Percentiles rank a stretch among this genome's conserved stretches.
Evolutionary conservation across 2,113 vertebrate species (phyloP).

Genomic region (Dipodomys spectabilis): DNA sequence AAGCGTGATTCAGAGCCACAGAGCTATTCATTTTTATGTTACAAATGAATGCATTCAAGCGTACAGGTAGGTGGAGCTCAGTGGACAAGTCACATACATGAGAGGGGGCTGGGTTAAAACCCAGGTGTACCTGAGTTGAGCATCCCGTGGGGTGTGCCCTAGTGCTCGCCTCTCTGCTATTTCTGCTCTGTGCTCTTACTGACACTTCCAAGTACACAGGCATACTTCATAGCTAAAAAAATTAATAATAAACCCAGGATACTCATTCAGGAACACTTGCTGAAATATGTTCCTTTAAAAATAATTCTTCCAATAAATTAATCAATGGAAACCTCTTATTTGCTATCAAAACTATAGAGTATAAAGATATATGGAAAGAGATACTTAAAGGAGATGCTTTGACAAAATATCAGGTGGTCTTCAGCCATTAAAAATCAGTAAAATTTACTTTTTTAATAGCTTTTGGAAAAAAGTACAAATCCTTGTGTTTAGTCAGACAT

Average conservation of each 20-base stretch:
- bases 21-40: background rate
- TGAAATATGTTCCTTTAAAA: background rate
- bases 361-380: background rate
- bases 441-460: background rate
- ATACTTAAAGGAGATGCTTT: background rate
- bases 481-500: background rate
- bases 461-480: background rate
- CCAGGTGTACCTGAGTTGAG: background rate
- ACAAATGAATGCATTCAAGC: background rate
- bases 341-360: background rate
- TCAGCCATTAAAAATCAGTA: background rate
- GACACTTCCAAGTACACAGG: background rate
- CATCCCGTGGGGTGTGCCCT: background rate
- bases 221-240: background rate
- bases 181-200: background rate
- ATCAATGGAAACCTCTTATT: background rate
- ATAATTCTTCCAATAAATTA: background rate
- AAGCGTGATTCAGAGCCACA: too few species aligned
- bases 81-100: background rate
- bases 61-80: background rate
- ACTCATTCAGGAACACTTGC: background rate
- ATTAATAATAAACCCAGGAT: background rate
- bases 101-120: background rate
- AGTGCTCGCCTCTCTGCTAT: background rate
- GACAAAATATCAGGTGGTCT: background rate